A percentile compares a stretch with the other conserved stretches of the same genome.
Evolutionary conservation across 1,140 invertebrate species (phyloP).

Genomic region (Callitettix versicolor): DNA sequence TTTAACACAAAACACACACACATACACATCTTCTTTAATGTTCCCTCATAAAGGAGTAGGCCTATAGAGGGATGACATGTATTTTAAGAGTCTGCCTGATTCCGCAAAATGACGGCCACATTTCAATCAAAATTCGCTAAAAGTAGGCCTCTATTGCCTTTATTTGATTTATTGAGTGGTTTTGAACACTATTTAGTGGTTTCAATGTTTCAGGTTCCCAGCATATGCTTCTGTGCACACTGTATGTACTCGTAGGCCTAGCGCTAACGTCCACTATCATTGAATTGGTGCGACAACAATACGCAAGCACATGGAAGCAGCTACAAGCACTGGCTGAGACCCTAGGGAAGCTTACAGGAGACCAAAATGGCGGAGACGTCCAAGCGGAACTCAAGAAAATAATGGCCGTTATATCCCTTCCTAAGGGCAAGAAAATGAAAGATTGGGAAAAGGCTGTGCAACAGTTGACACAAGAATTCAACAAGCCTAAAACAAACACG

Average conservation of each 20-base stretch:
- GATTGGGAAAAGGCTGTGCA: constrained; percentile 19
- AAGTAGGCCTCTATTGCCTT: too few species aligned
- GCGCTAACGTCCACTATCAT: constrained; percentile 91
- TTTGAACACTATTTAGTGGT: too few species aligned
- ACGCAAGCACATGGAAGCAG: constrained; percentile 73
- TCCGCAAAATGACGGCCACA: too few species aligned
- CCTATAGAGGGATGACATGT: too few species aligned
- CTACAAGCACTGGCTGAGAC: constrained; percentile 69
- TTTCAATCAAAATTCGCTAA: too few species aligned
- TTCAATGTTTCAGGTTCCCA: constrained; percentile 51
- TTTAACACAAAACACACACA: too few species aligned
- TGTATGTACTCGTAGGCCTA: constrained; percentile 88
- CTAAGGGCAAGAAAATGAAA: constrained; percentile 25
- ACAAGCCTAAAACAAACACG: constrained; percentile 15
- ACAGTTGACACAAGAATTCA: constrained; percentile 9
- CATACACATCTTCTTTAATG: too few species aligned
- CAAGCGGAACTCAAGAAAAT: constrained; percentile 54
- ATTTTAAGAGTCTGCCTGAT: too few species aligned
- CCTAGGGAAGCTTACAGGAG: constrained; percentile 46
- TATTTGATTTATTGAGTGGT: too few species aligned
- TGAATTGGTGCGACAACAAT: constrained; percentile 73
- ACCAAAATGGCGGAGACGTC: constrained; percentile 55
- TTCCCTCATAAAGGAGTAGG: too few species aligned
- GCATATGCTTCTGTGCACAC: constrained; percentile 79
- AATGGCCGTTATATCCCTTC: constrained; percentile 45